These are phyloP conservation scores for Desoria tigrina DNA, from an alignment of 2,888 invertebrate species.

Conservation along the genomic window DNA sequence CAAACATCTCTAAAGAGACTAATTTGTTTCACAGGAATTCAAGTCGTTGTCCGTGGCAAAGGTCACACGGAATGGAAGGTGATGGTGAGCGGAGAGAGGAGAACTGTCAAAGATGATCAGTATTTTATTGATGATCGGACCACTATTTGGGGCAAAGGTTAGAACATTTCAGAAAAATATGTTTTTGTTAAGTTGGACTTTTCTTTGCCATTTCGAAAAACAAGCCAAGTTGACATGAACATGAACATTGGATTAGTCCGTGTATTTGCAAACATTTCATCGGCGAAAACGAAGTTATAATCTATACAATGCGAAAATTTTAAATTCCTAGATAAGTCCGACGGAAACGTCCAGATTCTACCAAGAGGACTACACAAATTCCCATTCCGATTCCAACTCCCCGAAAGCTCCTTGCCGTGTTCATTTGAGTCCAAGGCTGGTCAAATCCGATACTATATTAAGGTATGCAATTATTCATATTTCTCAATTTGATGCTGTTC, in stretches of 20 bases:
- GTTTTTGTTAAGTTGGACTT: neutral
- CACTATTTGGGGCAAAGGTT: constrained; percentile 74
- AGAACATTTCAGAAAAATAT: constrained; percentile 39
- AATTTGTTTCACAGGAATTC: too few species aligned
- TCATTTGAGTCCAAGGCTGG: constrained; percentile 75
- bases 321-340: constrained; percentile 60
- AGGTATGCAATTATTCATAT: constrained; percentile 57
- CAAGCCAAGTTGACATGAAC: constrained; percentile 7
- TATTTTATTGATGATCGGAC: constrained; percentile 73
- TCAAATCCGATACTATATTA: constrained; percentile 72
- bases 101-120: constrained; percentile 74
- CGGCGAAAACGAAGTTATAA: too few species aligned
- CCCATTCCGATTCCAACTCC: constrained; percentile 69
- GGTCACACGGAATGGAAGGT: constrained; percentile 78
- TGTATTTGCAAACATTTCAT: too few species aligned
- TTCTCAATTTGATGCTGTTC: neutral
- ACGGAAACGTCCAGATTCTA: constrained; percentile 68
- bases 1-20: too few species aligned
- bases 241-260: neutral
- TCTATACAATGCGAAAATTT: too few species aligned
- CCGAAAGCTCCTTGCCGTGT: constrained; percentile 72
- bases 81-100: constrained; percentile 69
- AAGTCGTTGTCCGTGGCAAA: constrained; percentile 71
- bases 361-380: constrained; percentile 71
- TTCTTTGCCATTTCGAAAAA: neutral